Base-by-base conservation (phyloP, 2,797 vertebrate species). In the Crocidura indochinensis region DNA sequence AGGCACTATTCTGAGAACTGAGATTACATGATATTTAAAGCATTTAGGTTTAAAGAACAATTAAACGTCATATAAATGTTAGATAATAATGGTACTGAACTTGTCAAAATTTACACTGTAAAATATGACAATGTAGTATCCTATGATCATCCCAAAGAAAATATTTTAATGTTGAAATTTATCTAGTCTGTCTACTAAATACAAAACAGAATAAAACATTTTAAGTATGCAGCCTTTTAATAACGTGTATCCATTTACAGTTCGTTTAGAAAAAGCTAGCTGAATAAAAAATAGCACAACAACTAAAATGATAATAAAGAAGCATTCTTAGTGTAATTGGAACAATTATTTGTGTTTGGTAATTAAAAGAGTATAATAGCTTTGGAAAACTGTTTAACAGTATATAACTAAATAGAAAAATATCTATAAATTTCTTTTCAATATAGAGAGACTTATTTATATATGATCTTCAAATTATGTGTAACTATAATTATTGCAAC, bases 21-120 rank as follows among this genome's bases (percentile, higher is more conserved):
- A 67, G 27, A 27, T 8, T 44, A 17, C 1, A 11, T 20, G 7
- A 95, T 80, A 51, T 76, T 84, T 67, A 80, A 9, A 68, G 80
- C 64, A 84, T 6, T 8, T 4, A 56, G 3, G 2, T 65, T 47
- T 84, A 68, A 29, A 64, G 20, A 84, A 29, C 69, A 8, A 74
- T 8, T 64, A 77, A 53, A 47, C 4, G 53, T 60, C 26, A 29
- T 14, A 44, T 69, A 87, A 84, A 72, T 67, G 22, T 71, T 62
- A 24, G 38, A 79, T 8, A 73, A 75, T 75, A 83, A 71, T 31
- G 47, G 10, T 10, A 76, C 0, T 10, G 14, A 15, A 19, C 10
- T 72, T 78, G 17, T 92, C 47, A 80, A 90, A 90, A 60, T 49
- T 56, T 80, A 76, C 12, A 76, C 10, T 79, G 8, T n/a, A 69